Percentiles rank a stretch among this genome's conserved stretches.
Conservation (phyloP, 2,888 invertebrate species). For the Thera obeliscata region DNA sequence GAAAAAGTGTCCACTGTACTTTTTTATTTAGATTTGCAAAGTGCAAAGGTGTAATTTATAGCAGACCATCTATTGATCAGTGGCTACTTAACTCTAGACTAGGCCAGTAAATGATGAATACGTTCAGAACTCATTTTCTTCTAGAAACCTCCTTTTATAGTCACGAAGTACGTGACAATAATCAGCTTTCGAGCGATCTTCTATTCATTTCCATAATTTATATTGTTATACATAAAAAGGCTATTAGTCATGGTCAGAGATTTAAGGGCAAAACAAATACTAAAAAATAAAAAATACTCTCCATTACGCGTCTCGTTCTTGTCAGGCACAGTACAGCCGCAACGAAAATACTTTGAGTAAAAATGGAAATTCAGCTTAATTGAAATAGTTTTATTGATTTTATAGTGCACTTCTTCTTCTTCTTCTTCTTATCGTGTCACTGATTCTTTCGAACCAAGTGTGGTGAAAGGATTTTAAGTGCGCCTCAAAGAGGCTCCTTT, state of each 20-base stretch:
- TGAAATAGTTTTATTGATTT: no score
- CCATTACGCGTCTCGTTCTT: slow-evolving; percentile 51
- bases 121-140: slow-evolving; percentile 20
- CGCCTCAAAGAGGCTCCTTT: no score
- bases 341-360: slow-evolving; percentile 17
- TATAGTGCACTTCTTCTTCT: no score
- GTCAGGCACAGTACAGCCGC: slow-evolving; percentile 45
- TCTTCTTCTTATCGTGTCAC: no score
- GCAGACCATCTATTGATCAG: no score
- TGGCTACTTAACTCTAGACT: no score
- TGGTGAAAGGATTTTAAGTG: no score
- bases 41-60: no score
- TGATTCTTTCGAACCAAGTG: no score
- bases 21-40: no score
- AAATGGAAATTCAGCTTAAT: not conserved
- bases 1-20: no score
- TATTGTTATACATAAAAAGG: slow-evolving; percentile 49
- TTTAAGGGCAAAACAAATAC: slow-evolving; percentile 62
- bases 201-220: slow-evolving; percentile 41
- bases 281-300: slow-evolving; percentile 52
- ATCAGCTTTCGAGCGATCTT: slow-evolving; percentile 29
- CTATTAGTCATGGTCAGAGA: slow-evolving; percentile 46
- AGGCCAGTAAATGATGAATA: not conserved
- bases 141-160: slow-evolving; percentile 29
- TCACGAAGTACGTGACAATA: slow-evolving; percentile 39